phyloP scores from a whole-genome alignment of 2,113 vertebrate genomes.

The Menidia beryllina region DNA sequence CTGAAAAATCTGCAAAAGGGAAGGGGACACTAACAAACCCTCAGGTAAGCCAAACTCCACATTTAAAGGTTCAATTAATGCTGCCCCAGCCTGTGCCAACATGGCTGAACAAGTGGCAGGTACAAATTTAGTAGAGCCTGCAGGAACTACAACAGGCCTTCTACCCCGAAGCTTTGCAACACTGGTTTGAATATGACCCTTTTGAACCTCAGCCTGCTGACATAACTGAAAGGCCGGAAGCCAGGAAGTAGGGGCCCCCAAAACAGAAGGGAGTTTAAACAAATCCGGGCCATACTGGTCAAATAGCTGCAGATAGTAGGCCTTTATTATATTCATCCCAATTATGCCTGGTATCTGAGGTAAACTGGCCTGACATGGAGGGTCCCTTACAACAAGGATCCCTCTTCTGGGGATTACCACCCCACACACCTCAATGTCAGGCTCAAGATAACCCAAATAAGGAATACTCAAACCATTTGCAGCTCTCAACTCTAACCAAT shows the following conservation, averaged over 20 bases:
- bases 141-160: neutral
- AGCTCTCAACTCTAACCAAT: too few relatives aligned
- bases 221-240: neutral
- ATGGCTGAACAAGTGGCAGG: neutral
- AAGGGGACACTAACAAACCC: neutral
- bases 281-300: neutral
- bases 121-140: neutral
- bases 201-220: neutral
- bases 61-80: neutral
- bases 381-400: too few relatives aligned
- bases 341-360: too few relatives aligned
- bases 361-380: too few relatives aligned
- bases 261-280: neutral
- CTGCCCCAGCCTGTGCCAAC: too few relatives aligned
- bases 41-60: neutral
- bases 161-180: too few relatives aligned
- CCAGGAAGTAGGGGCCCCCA: neutral
- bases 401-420: too few relatives aligned
- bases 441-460: too few relatives aligned
- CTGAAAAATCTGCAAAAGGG: neutral
- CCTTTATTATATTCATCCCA: too few relatives aligned
- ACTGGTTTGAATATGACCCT: too few relatives aligned
- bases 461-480: too few relatives aligned
- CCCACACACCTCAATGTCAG: too few relatives aligned
- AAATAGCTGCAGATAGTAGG: neutral